Conservation (phyloP, 2,113 vertebrate genomes). For the Choloepus hoffmanni region DNA sequence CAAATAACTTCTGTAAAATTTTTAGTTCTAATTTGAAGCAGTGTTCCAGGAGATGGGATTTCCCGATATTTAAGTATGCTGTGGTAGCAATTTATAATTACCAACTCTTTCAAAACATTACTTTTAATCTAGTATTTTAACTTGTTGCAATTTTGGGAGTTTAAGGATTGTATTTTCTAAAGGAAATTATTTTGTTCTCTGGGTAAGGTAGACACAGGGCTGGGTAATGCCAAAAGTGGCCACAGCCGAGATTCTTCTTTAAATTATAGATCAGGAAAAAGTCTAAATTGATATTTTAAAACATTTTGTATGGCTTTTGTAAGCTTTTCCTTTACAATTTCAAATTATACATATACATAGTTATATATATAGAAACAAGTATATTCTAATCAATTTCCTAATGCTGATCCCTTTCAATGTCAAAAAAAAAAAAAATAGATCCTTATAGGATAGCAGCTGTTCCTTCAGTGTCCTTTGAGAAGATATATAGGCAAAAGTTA, state of each 20-base stretch:
- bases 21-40: not conserved
- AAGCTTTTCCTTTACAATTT: conserved; percentile 26
- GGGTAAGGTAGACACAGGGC: not conserved
- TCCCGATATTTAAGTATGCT: not conserved
- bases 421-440: conserved; percentile 2
- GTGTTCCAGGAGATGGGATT: not conserved
- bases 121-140: not conserved
- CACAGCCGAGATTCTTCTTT: conserved; percentile 3
- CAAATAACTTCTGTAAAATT: not conserved
- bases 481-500: not conserved
- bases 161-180: not conserved
- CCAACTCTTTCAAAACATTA: not conserved
- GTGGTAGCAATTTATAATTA: not conserved
- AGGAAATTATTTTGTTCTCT: not conserved
- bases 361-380: not conserved
- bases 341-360: not conserved
- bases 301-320: conserved; percentile 29
- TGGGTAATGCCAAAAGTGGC: not conserved
- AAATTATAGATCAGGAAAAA: conserved; percentile 43
- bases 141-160: conserved; percentile 42
- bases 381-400: conserved; percentile 39
- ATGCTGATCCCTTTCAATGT: conserved; percentile 16
- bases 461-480: conserved; percentile 45
- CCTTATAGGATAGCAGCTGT: not conserved
- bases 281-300: not conserved